Evolutionary conservation across 2,888 invertebrate genomes (phyloP), one percentile per base, ranked within the genome.

Genomic region (Cantharis lateralis): DNA sequence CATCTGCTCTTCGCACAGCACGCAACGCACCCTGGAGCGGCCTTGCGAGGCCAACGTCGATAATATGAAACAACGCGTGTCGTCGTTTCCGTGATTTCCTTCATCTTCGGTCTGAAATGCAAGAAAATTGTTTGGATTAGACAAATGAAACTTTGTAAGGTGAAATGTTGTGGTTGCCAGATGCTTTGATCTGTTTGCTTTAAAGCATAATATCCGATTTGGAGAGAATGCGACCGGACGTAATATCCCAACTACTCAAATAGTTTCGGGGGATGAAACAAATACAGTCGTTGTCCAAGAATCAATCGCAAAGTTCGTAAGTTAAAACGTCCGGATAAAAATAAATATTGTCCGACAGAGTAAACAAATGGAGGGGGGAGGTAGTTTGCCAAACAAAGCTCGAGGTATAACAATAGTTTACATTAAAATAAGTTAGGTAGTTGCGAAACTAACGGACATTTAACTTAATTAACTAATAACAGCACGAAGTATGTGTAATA

Each of bases 11-110:
- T 95, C 94, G 90, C 99, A 98, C 82, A 95, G 91, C 80, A 96
- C 95, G 89, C 95, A 98, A 75, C 93, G 93, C 64, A 95, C 96
- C 84, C 93, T 92, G 80, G 95, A 94, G 89, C 95, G 95, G 85
- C 97, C 96, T 87, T 96, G 94, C 28, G 96, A 96, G 80, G 98
- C 98, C 87, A 99, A 90, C 64, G 97, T 97, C 79, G 98, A 97
- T 87, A 99, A 91, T 84, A 99, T 96, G 91, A 98, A 98, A 86
- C 96, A 95, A 83, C 98, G 93, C 70, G 97, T 98, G 88, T 99
- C 99, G 88, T 99, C 99, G 89, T 98, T 98, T 84, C 98, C 98
- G 88, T 98, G 98, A 89, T 97, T 97, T 80, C 97, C 98, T 88
- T 99, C 98, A 87, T 99, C 98, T 90, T 99, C 98, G 92, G 98